Evolutionary conservation across 2,888 invertebrate species (phyloP).

Genomic region (Aethes cnicana): DNA sequence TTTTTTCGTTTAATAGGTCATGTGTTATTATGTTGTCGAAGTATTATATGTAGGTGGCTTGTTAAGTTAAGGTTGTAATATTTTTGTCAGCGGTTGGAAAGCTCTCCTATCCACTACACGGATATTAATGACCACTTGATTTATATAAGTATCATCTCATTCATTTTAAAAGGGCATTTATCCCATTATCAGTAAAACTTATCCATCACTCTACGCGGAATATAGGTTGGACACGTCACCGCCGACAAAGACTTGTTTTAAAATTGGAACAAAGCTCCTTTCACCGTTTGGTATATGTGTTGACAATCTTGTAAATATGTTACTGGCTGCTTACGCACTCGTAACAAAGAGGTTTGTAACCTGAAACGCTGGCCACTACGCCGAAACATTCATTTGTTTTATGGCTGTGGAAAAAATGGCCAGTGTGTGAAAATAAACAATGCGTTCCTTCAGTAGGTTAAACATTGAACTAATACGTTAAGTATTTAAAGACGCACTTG

Average conservation of each 20-base stretch:
- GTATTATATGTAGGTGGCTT: too few species aligned
- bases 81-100: too few species aligned
- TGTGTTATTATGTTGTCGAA: too few species aligned
- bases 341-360: constrained; percentile 26
- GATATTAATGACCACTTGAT: too few species aligned
- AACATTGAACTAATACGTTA: too few species aligned
- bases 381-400: constrained; percentile 15
- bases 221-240: constrained; percentile 6
- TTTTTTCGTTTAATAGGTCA: too few species aligned
- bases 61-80: too few species aligned
- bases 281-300: constrained; percentile 26
- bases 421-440: too few species aligned
- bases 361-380: constrained; percentile 21
- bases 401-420: not conserved
- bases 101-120: too few species aligned
- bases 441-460: too few species aligned
- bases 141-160: too few species aligned
- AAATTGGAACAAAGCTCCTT: constrained; percentile 27
- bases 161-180: constrained; percentile 11
- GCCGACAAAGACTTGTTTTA: constrained; percentile 29
- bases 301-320: constrained; percentile 29
- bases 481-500: too few species aligned
- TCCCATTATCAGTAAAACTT: constrained; percentile 10
- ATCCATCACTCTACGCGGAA: not conserved
- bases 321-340: constrained; percentile 22